phyloP scores from a whole-genome alignment of 2,888 invertebrate genomes.

The Matsumyia berberina region DNA sequence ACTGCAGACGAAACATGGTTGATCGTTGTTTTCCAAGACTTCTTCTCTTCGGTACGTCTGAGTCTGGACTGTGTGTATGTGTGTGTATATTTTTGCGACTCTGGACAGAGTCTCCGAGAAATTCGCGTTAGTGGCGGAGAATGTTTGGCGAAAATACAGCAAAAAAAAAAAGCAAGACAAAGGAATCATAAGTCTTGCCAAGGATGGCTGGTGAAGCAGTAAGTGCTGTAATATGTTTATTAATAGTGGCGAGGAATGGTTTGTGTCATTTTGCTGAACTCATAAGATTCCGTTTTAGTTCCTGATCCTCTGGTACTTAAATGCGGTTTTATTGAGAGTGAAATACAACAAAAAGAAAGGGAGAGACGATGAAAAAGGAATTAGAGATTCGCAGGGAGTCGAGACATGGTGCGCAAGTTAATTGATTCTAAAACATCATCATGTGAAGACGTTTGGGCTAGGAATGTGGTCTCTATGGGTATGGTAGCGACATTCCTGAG shows the following conservation, averaged over 20 bases:
- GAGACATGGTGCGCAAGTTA: conserved; percentile 21
- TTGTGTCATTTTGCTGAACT: conserved; percentile 60
- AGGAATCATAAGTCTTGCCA: conserved; percentile 33
- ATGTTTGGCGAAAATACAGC: conserved; percentile 17
- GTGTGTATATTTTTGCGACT: not conserved
- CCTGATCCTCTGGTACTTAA: conserved; percentile 6
- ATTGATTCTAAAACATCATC: conserved; percentile 38
- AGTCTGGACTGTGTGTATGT: not conserved
- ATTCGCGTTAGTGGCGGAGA: conserved; percentile 41
- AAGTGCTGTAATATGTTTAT: conserved; percentile 72
- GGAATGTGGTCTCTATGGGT: not conserved
- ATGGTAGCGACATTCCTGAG: not conserved
- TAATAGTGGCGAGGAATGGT: conserved; percentile 68
- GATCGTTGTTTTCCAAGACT: conserved; percentile 33
- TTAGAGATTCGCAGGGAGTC: conserved; percentile 30
- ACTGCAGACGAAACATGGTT: conserved; percentile 49
- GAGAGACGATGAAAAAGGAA: conserved; percentile 38
- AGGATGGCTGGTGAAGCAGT: conserved; percentile 30
- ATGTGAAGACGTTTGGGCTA: not conserved
- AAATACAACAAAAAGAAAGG: conserved; percentile 16
- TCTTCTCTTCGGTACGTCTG: conserved; percentile 1
- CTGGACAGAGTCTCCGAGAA: conserved; percentile 36
- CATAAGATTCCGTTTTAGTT: conserved; percentile 10
- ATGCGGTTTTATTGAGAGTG: conserved; percentile 28
- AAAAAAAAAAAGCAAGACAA: not conserved